Evolutionary conservation across 2,797 vertebrate species (phyloP), one percentile per base, ranked within the genome.

Genomic region (Podarcis lilfordi): DNA sequence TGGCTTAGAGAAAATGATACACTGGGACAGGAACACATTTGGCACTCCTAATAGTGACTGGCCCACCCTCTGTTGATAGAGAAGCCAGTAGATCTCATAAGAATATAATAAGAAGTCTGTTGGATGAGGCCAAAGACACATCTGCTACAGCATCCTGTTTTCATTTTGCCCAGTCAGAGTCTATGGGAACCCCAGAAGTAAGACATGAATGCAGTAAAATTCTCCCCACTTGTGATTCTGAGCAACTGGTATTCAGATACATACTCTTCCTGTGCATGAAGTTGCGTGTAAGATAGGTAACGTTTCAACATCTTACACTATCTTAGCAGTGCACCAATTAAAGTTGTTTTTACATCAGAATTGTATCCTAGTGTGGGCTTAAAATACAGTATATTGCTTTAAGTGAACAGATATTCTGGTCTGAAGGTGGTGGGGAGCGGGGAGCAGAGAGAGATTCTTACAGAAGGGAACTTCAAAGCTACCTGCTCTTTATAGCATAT

Each of bases 381-480:
- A 21, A 81, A 74, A 55, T 3, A 79, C 4, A 45, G 37, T 50
- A 64, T 25, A 32, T 29, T 27, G 69, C 71, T 87, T 81, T 75
- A 43, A 81, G 45, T 45, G 55, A 74, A 40, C 50, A 81, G 17
- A 32, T 43, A 25, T 81, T 81, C 35, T 81, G 86, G 27, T 32
- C 55, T 64, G 71, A 74, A 32, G 27, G n/a, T 40, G 50, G 50
- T 55, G 50, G 50, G 50, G 50, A 55, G 50, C 13, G 3, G 10
- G 50, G 50, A 55, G 13, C 80, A 37, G 8, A 37, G 45, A 82
- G 80, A 35, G 50, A 64, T 82, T 45, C 45, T 91, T 82, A 64
- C 69, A 45, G 79, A 87, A 87, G 55, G 29, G 37, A 71, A 13
- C 71, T 87, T 87, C 79, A 87, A 82, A 87, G 79, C 55, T 74